These are phyloP conservation scores for Heliothis subflexa DNA, from an alignment of 1,140 invertebrate genomes.

Conservation along the genomic window DNA sequence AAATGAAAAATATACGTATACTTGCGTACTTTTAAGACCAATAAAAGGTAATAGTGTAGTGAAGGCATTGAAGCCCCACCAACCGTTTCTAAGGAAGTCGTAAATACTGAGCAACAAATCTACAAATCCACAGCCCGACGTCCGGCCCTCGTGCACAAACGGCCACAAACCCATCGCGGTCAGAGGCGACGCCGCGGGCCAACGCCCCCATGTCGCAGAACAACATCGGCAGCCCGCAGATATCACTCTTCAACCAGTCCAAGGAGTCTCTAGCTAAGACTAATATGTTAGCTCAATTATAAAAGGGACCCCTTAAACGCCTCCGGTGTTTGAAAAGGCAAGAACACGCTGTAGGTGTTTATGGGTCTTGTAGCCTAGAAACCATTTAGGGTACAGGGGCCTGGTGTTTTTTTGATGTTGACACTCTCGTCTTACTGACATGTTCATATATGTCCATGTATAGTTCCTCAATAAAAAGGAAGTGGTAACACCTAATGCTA, in stretches of 20 bases:
- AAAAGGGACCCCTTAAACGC: background rate
- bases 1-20: background rate
- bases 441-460: too few relatives aligned
- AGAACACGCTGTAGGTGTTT: too few relatives aligned
- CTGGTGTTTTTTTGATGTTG: too few relatives aligned
- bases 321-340: too few relatives aligned
- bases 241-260: conserved; percentile 77
- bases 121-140: conserved; percentile 51
- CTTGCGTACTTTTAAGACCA: background rate
- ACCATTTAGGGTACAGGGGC: too few relatives aligned
- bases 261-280: conserved; percentile 72
- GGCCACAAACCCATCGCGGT: conserved; percentile 45
- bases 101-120: conserved; percentile 5
- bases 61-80: too few relatives aligned
- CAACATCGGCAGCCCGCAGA: conserved; percentile 62
- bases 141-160: conserved; percentile 47
- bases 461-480: too few relatives aligned
- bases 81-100: too few relatives aligned
- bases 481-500: too few relatives aligned
- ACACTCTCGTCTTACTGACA: too few relatives aligned
- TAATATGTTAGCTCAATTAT: conserved; percentile 66
- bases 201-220: conserved; percentile 52
- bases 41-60: background rate
- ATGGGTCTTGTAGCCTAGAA: too few relatives aligned
- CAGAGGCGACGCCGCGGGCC: conserved; percentile 45